phyloP scores from a whole-genome alignment of 2,113 vertebrate genomes.

The Rhabdornis inornatus region DNA sequence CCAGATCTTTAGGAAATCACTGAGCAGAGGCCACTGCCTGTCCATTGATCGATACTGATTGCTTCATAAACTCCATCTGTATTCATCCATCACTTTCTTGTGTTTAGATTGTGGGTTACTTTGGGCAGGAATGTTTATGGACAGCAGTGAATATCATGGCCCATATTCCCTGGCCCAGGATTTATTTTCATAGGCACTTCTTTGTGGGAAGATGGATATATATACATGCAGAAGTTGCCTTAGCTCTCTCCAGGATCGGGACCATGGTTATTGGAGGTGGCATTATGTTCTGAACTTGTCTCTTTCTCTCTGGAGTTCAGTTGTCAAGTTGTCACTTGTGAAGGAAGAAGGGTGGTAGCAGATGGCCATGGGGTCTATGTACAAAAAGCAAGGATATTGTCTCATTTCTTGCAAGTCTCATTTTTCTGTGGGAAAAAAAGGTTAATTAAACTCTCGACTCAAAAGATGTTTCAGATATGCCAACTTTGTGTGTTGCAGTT shows the following conservation, averaged over 20 bases:
- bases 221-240: neutral
- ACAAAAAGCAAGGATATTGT: neutral
- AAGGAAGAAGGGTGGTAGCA: neutral
- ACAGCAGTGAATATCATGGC: neutral
- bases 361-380: neutral
- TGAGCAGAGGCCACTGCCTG: neutral
- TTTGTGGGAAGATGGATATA: neutral
- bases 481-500: neutral
- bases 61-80: neutral
- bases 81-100: neutral
- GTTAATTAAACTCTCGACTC: neutral
- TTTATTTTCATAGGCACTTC: neutral
- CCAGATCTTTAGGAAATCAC: neutral
- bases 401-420: neutral
- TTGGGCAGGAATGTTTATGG: neutral
- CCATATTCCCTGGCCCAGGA: neutral
- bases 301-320: neutral
- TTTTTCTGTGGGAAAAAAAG: neutral
- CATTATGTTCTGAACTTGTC: neutral
- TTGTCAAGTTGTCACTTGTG: neutral
- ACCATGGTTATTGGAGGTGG: neutral
- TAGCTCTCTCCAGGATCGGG: neutral
- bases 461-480: neutral
- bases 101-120: neutral
- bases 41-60: neutral